Conservation (phyloP, 2,888 invertebrate genomes). For the Penaeus monodon region DNA sequence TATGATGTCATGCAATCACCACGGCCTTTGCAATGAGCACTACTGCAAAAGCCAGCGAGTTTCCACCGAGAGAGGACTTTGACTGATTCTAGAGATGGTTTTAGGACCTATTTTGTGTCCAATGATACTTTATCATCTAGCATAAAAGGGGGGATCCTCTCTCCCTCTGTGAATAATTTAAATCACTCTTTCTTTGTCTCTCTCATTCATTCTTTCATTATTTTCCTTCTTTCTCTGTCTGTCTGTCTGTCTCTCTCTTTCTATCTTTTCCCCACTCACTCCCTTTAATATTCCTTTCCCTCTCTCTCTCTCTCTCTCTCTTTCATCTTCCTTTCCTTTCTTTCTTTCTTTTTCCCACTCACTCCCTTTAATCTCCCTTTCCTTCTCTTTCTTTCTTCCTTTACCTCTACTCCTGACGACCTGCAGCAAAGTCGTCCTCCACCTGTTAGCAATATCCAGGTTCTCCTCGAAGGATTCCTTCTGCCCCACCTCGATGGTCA, state of each 20-base stretch:
- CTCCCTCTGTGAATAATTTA: neutral
- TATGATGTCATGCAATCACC: too few species aligned
- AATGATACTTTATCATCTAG: too few species aligned
- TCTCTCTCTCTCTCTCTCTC: neutral
- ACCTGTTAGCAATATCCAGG: constrained; percentile 27
- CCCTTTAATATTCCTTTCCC: neutral
- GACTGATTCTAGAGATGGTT: too few species aligned
- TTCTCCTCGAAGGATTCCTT: constrained; percentile 34
- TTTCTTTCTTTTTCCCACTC: neutral
- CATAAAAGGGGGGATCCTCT: too few species aligned
- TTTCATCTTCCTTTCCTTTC: neutral
- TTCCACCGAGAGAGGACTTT: neutral
- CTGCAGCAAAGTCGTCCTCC: constrained; percentile 15
- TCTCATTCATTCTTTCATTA: neutral
- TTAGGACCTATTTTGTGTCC: too few species aligned
- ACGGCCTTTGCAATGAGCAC: too few species aligned
- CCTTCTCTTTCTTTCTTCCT: neutral
- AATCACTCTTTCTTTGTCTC: neutral
- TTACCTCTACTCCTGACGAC: neutral
- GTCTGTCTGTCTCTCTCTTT: neutral
- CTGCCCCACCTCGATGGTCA: constrained; percentile 34
- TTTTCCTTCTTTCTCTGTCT: neutral
- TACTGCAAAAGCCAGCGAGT: too few species aligned
- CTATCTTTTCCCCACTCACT: neutral
- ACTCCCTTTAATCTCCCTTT: neutral